A percentile compares a stretch with the other conserved stretches of the same genome.
phyloP scores from a whole-genome alignment of 2,888 invertebrate species.

The Muscina levida region DNA sequence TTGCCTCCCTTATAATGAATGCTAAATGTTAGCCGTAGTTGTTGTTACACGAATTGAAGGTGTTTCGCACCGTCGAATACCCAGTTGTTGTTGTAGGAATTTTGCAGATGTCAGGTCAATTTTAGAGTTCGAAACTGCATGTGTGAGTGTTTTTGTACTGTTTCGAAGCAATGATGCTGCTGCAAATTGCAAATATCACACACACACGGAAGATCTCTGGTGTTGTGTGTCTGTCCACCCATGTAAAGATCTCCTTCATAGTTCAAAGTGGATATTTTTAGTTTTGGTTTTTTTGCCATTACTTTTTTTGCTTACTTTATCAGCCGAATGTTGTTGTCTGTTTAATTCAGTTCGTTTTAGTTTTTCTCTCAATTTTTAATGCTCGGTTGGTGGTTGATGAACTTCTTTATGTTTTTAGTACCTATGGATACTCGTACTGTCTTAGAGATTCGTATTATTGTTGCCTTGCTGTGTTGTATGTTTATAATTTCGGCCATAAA shows the following conservation, averaged over 20 bases:
- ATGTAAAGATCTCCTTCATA: neutral
- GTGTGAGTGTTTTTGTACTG: no score
- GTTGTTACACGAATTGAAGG: slow-evolving; percentile 53
- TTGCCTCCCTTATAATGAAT: slow-evolving; percentile 59
- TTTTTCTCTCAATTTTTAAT: slow-evolving; percentile 43
- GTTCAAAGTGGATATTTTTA: slow-evolving; percentile 47
- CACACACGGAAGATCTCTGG: slow-evolving; percentile 3
- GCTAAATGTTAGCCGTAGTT: slow-evolving; percentile 38
- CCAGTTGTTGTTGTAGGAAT: slow-evolving; percentile 54
- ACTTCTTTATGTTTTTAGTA: slow-evolving; percentile 55
- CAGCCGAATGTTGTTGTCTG: no score
- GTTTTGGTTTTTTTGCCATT: slow-evolving; percentile 51
- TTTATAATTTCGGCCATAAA: slow-evolving; percentile 13
- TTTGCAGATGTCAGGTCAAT: slow-evolving; percentile 66
- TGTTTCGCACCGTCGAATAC: slow-evolving; percentile 45
- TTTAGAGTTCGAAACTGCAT: slow-evolving; percentile 10
- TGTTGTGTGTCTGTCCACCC: no score
- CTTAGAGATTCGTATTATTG: neutral
- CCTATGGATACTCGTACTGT: neutral
- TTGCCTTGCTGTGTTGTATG: slow-evolving; percentile 23
- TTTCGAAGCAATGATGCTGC: no score
- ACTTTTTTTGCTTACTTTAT: slow-evolving; percentile 13
- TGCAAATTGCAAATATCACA: slow-evolving; percentile 60
- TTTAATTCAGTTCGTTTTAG: no score
- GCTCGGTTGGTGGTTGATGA: slow-evolving; percentile 66